phyloP scores from a whole-genome alignment of 2,797 vertebrate species.

The Neosalanx taihuensis region DNA sequence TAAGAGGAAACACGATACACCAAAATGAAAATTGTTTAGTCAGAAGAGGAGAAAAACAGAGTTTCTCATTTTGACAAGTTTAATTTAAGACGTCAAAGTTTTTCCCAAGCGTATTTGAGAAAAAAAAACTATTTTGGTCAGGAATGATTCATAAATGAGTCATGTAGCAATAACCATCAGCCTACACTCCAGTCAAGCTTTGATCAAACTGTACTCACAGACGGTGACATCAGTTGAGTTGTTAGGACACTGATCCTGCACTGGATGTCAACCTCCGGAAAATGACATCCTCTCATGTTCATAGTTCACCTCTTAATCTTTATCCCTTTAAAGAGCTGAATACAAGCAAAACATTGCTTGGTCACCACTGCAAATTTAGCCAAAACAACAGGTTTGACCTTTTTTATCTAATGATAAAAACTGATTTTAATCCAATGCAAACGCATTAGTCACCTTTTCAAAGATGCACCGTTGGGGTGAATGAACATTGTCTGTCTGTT shows the following conservation, averaged over 20 bases:
- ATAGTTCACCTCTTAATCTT: neutral
- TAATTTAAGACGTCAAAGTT: neutral
- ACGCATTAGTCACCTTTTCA: too few relatives aligned
- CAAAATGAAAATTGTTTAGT: constrained; percentile 69
- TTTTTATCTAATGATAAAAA: too few relatives aligned
- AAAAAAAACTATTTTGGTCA: neutral
- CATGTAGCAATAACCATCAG: neutral
- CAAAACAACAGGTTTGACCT: neutral
- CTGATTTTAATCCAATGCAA: too few relatives aligned
- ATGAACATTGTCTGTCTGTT: neutral
- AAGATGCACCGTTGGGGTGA: neutral
- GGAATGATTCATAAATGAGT: neutral
- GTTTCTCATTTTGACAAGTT: constrained; percentile 44
- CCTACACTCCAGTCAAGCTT: neutral
- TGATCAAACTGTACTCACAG: neutral
- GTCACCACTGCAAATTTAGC: neutral
- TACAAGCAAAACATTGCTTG: neutral
- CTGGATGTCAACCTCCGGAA: neutral
- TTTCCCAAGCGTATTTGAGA: neutral
- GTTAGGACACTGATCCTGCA: neutral
- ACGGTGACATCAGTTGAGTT: too few relatives aligned
- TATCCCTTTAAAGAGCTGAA: neutral
- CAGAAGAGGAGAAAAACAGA: constrained; percentile 55
- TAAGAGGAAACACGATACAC: constrained; percentile 47
- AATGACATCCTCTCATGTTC: neutral